Evolutionary conservation across 92 coral and sea anemone genomes (phyloP), one percentile per base, ranked within the genome.

Genomic region (Heteractis magnifica): DNA sequence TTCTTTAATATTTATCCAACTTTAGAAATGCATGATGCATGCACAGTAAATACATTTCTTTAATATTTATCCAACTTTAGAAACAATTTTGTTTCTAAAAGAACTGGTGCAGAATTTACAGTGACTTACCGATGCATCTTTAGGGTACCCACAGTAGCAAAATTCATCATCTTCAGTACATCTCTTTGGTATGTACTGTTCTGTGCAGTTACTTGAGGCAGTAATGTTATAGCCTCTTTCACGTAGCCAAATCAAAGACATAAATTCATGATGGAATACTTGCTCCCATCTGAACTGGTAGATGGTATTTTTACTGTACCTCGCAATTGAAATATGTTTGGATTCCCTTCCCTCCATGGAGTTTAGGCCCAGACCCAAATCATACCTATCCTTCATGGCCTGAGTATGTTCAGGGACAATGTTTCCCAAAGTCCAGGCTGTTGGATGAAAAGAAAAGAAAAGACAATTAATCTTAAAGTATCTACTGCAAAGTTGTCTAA

Each of bases 271-370:
- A 8, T 52, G 85, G 44, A 88, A 88, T 0, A 88, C 68, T 53
- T 88, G 88, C 44, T 84, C 84, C 91, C 91, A 88, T 13, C 89
- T 2, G 14, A 86, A 78, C 19, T 56, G 76, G 59, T 78, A 88
- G 74, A 23, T 44, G 14, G 82, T 80, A 74, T 88, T 85, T 58
- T 68, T 34, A 75, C 89, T 65, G 76, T 79, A 88, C 68, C 70
- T 79, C 14, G 91, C 72, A 52, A 88, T 62, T 56, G 49, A 80
- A 10, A 84, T 72, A 79, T 88, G 91, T 49, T 88, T 88, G 26
- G 89, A 86, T 68, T 88, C 89, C 71, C 91, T 79, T 16, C 91
- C 91, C 62, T 88, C 91, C 91, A 88, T 88, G 2, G 91, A 88
- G 60, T 79, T 88, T 4, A 88, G 82, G 0, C 80, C 91, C 16